Base-by-base conservation (phyloP, 2,113 vertebrate species). In the Pampusana beccarii region DNA sequence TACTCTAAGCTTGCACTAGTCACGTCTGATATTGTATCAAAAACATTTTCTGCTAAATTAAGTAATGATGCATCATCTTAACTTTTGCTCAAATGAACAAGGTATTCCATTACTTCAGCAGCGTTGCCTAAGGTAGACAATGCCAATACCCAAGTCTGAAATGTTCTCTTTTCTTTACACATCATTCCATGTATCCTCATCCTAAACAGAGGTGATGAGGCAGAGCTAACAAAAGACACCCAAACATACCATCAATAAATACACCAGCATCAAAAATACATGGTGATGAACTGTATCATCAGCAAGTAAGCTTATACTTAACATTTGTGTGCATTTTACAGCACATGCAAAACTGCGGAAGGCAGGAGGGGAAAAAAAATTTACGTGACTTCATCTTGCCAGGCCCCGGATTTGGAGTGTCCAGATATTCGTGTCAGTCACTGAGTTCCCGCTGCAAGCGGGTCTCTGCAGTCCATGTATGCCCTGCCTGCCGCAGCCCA, bases 401-500 rank as follows among this genome's bases (percentile, higher is more conserved):
- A 69, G 73, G 16, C 3, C 69, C 54, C n/a, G 2, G 20, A 8
- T 17, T 18, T 0, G 6, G 64, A 28, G 57, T 2, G 33, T 16
- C 13, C 95, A 96, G 93, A 81, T 53, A 57, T 1, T 3, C 4
- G 73, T 65, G 93, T 92, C 95, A 96, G 80, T 93, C 95, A 88
- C 8, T 5, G 10, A 0, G 16, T 5, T 26, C 13, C 50, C 1
- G 8, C 65, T 7, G 53, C 1, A 42, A 78, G 89, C 72, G 77
- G 17, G 13, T 7, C 74, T 46, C 74, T 57, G 73, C 54, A 91
- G 65, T 3, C 96, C 93, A 89, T 48, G 91, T 71, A 86, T 53
- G 95, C 86, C 75, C 83, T 56, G 86, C 31, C 50, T 24, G 46
- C 17, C 56, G 91, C 80, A 66, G 86, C 65, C 61, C 66, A 6